Base-by-base conservation (phyloP, 2,113 vertebrate genomes). In the Nerophis lumbriciformis region DNA sequence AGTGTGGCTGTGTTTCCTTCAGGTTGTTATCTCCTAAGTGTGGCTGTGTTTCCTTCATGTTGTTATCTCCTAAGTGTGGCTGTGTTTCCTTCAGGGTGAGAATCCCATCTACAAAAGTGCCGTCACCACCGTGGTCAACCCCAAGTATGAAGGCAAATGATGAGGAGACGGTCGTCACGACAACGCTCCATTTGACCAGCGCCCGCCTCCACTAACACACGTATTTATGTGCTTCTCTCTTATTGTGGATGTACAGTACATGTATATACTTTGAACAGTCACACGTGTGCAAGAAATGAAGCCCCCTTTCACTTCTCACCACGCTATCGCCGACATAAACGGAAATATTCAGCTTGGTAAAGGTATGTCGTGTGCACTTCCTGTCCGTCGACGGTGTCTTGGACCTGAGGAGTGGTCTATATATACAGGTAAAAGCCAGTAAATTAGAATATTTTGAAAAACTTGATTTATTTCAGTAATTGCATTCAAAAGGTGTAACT, bases 41-140 rank as follows among this genome's bases (percentile, higher is more conserved):
- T 19, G 10, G n/a, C 9, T 3, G 2, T 56, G 5, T 13, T 57
- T 60, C 51, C 21, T 57, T 71, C 19, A 19, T 38, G 37, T 38
- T 4, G 9, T 10, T 44, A 10, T 28, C 28, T 38, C 5, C 8
- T 55, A n/a, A 55, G 42, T 57, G 1, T 21, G 10, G n/a, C 9
- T 3, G 2, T 56, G 5, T 13, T 57, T 60, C 51, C 21, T 57
- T 71, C 78, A 99, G 97, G 96, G 97, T 85, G 96, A 99, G 92
- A 99, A 99, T 92, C 97, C 97, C 69, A 99, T 99, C 92, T 99
- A 99, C 90, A 99, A 97, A 91, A 99, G 97, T 77, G 97, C 97
- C 1, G 95, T 99, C 86, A 99, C 97, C 8, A 99, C 97, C 63
- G 94, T 99, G 85, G 92, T 99, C 79, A 99, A 99, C 90, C 97